Conservation (phyloP, 2,888 invertebrate genomes). For the Plutella xylostella region DNA sequence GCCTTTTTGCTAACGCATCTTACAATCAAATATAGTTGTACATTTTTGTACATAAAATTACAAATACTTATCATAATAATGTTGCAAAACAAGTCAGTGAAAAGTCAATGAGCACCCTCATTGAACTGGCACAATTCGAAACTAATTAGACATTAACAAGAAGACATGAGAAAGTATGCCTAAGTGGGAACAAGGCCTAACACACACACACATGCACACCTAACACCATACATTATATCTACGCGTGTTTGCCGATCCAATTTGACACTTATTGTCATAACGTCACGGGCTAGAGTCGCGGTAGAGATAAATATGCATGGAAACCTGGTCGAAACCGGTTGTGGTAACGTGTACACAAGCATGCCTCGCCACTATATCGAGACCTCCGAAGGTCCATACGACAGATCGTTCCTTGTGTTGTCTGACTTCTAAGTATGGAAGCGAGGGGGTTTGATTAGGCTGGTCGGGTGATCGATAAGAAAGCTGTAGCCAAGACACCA, state of each 20-base stretch:
- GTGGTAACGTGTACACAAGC: neutral
- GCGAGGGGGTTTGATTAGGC: neutral
- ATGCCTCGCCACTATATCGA: neutral
- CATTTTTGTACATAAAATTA: no score
- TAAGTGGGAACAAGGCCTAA: neutral
- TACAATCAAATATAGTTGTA: no score
- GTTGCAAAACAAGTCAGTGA: no score
- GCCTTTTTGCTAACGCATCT: no score
- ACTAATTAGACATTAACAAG: conserved; percentile 1
- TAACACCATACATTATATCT: no score
- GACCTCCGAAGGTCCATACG: neutral
- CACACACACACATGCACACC: neutral
- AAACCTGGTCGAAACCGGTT: neutral
- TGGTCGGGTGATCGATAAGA: conserved; percentile 1
- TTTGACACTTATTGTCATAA: no score
- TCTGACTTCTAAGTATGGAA: neutral
- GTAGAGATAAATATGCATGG: no score
- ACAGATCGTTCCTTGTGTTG: neutral
- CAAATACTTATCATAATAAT: no score
- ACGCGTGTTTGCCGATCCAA: no score
- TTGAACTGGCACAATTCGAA: no score
- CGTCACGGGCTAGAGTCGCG: no score
- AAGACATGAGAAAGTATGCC: neutral
- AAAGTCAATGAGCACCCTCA: no score
- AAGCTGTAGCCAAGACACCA: neutral